Base-by-base conservation (phyloP, 2,888 invertebrate species). In the Sinelater perroti region DNA sequence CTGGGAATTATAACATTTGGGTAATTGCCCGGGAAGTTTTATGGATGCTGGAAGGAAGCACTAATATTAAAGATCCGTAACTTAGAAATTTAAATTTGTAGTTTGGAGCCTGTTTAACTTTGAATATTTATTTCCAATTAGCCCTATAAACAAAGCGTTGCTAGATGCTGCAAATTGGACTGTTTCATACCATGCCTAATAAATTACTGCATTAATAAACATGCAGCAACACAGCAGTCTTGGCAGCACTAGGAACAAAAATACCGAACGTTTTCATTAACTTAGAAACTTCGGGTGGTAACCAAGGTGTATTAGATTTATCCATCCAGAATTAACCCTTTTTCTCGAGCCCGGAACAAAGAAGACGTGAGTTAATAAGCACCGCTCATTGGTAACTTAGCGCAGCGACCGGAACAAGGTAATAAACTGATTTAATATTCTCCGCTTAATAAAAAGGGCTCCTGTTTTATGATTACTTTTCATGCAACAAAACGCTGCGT, bases 341-440 rank as follows among this genome's bases (percentile, higher is more conserved):
- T 36, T 50, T 56, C 55, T 42, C 54, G 66, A 66, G 64, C 66
- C 66, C 63, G 65, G 68, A 66, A 66, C 65, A 67, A 68, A 70
- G 66, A 69, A 40, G 67, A 72, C 70, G 67, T 57, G 65, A 71
- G 70, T 71, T 73, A 72, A 72, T 72, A 72, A 71, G 70, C 65
- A 65, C 60, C 64, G 53, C 64, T 17, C 66, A 64, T 65, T 63
- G 64, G 67, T 64, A 67, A 67, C 61, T 61, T 64, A 64, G 60
- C 61, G 64, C 64, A 68, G 68, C 68, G 67, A 67, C 64, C 67
- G 64, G 72, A 72, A 74, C 73, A 72, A 72, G 42, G 56, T 73
- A 72, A 74, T 73, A 74, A 74, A 73, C 73, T 74, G 72, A 74
- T 74, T 73, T 73, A 75, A 75, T 75, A 73, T 72, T 72, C 68